phyloP scores from a whole-genome alignment of 2,797 vertebrate species.

The Prunella strophiata region DNA sequence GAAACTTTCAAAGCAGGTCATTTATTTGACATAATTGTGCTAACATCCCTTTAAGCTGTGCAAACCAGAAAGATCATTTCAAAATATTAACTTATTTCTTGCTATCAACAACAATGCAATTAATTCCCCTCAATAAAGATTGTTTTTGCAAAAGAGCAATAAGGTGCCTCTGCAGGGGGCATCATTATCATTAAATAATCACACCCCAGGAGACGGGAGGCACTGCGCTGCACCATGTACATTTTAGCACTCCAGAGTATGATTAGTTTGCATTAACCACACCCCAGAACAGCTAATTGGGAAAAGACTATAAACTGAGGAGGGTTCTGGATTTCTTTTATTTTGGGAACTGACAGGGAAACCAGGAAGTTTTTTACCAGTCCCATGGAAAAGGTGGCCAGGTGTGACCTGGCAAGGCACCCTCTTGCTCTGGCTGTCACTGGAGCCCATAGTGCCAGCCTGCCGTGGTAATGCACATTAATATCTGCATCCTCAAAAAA shows the following conservation, averaged over 20 bases:
- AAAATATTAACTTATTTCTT: conserved; percentile 76
- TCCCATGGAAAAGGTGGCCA: not conserved
- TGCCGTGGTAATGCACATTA: not conserved
- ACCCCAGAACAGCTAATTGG: conserved; percentile 65
- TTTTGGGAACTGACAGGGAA: not conserved
- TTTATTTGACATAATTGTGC: conserved; percentile 68
- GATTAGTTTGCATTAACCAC: conserved; percentile 71
- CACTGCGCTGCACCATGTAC: conserved; percentile 64
- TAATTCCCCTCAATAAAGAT: conserved; percentile 77
- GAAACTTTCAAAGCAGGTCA: conserved; percentile 64
- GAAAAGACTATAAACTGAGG: conserved; percentile 18
- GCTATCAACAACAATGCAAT: conserved; percentile 76
- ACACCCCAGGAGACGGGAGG: conserved; percentile 70
- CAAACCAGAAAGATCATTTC: conserved; percentile 64
- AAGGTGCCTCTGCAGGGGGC: conserved; percentile 76
- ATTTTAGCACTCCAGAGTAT: conserved; percentile 68
- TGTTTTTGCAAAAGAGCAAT: conserved; percentile 75
- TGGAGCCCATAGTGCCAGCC: accelerated
- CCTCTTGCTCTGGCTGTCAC: accelerated
- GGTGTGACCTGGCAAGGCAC: not conserved
- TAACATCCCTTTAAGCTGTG: conserved; percentile 55
- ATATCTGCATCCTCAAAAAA: not conserved
- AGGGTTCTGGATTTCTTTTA: not conserved
- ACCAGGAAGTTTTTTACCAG: not conserved
- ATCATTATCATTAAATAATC: conserved; percentile 77